A percentile compares a stretch with the other conserved stretches of the same genome.
phyloP scores from a whole-genome alignment of 2,888 invertebrate species.

The Sympetrum striolatum region DNA sequence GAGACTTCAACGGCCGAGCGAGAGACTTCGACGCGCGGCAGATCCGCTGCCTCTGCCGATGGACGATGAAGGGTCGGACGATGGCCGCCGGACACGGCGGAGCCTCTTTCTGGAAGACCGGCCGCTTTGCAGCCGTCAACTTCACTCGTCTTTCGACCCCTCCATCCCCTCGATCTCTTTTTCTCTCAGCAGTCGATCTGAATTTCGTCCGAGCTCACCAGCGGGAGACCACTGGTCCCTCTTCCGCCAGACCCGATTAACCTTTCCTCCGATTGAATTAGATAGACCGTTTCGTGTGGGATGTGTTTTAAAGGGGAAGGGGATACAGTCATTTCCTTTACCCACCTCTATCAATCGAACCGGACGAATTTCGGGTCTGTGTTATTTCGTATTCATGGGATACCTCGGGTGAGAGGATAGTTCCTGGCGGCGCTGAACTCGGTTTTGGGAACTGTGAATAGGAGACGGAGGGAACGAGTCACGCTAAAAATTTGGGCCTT shows the following conservation, averaged over 20 bases:
- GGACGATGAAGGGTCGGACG: background rate
- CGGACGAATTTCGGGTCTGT: background rate
- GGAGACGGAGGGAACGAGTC: background rate
- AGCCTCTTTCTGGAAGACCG: background rate
- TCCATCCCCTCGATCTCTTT: background rate
- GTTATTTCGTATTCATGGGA: background rate
- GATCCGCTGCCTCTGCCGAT: background rate
- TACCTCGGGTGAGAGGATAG: background rate
- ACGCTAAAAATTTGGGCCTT: background rate
- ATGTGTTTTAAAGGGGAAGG: background rate
- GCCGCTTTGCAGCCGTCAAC: background rate
- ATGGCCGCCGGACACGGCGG: background rate
- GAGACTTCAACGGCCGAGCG: too few species aligned
- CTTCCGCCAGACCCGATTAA: constrained; percentile 31
- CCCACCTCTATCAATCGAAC: background rate
- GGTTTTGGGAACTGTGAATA: background rate
- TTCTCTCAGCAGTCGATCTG: constrained; percentile 22
- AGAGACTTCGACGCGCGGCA: background rate
- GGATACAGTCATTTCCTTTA: constrained; percentile 3
- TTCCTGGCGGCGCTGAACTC: background rate
- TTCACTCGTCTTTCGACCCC: background rate
- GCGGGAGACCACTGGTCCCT: constrained; percentile 1
- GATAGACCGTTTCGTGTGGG: background rate
- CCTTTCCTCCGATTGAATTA: constrained; percentile 22
- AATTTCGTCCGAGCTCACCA: constrained; percentile 15